Conservation (phyloP, 2,888 invertebrate species). For the Diaprepes abbreviatus region DNA sequence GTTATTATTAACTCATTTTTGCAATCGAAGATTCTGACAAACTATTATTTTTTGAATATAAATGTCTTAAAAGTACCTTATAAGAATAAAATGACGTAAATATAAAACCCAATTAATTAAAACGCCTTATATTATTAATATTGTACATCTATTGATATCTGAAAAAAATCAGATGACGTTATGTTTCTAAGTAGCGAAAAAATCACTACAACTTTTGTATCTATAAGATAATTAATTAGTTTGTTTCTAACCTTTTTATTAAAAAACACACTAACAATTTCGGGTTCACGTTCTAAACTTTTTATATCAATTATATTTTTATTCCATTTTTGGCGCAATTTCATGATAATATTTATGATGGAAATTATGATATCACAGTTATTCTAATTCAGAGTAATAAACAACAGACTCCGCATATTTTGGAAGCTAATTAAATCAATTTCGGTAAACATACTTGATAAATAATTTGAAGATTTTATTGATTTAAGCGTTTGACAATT, state of each 20-base stretch:
- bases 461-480: too few species aligned
- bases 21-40: too few species aligned
- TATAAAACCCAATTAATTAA: not conserved
- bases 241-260: not conserved
- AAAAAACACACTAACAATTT: not conserved
- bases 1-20: too few species aligned
- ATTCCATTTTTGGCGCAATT: conserved; percentile 17
- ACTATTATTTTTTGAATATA: too few species aligned
- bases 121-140: not conserved
- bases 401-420: not conserved
- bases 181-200: not conserved
- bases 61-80: too few species aligned
- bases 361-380: conserved; percentile 3
- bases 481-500: too few species aligned
- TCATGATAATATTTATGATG: not conserved
- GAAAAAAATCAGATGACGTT: not conserved
- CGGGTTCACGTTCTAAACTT: not conserved
- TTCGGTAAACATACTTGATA: too few species aligned
- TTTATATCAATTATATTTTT: not conserved
- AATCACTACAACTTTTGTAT: not conserved
- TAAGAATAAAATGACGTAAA: not conserved
- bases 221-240: not conserved
- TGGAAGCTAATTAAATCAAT: not conserved
- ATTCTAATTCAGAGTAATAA: not conserved
- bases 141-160: not conserved